Conservation (phyloP, 1,140 invertebrate species). For the Contarinia nasturtii region DNA sequence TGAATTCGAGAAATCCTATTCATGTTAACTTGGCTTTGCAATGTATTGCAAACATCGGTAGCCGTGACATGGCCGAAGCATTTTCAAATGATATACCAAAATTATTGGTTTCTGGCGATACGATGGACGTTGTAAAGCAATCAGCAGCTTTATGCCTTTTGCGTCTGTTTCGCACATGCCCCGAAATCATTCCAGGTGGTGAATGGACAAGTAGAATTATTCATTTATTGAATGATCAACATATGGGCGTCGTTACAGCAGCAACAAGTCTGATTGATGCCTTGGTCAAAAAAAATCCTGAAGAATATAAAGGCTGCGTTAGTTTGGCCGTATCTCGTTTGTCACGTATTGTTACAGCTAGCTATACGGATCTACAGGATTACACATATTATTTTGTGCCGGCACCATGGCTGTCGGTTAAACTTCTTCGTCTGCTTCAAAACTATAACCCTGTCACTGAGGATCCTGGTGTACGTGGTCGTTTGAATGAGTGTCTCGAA, state of each 20-base stretch:
- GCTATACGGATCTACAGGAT: conserved; percentile 96
- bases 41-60: conserved; percentile 99
- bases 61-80: conserved; percentile 98
- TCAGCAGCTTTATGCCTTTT: conserved; percentile 93
- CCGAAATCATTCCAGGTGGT: conserved; percentile 88
- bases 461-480: conserved; percentile 83
- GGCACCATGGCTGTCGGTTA: conserved; percentile 98
- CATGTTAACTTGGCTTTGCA: conserved; percentile 98
- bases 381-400: conserved; percentile 99
- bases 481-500: conserved; percentile 95
- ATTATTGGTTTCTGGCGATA: conserved; percentile 92
- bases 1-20: conserved; percentile 90
- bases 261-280: conserved; percentile 96
- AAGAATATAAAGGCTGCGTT: conserved; percentile 98
- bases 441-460: conserved; percentile 95
- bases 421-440: conserved; percentile 86
- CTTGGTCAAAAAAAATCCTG: conserved; percentile 94
- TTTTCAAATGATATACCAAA: conserved; percentile 97
- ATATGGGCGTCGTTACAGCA: conserved; percentile 97
- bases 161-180: conserved; percentile 77
- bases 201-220: conserved; percentile 99
- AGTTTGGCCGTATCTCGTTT: conserved; percentile 92
- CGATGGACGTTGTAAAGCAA: conserved; percentile 99
- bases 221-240: conserved; percentile 96
- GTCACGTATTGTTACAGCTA: conserved; percentile 93